Evolutionary conservation across 2,888 invertebrate species (phyloP), one percentile per base, ranked within the genome.

Genomic region (Sericinus montela): DNA sequence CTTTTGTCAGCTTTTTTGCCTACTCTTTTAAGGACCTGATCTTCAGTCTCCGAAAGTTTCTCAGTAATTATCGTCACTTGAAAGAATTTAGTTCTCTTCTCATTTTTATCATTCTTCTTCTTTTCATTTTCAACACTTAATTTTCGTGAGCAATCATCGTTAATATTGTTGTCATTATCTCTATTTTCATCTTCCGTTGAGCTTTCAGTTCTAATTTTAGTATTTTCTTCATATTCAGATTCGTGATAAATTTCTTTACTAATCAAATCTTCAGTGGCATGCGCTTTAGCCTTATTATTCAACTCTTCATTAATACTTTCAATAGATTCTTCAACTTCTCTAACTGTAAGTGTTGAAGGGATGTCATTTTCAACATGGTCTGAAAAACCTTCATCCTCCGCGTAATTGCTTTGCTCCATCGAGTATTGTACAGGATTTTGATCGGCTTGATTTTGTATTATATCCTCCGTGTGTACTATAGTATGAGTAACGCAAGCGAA

Each of bases 31-130:
- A 43, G n/a, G 45, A 39, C 16, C 9, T 34, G 43, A 29, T 72
- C 74, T 40, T 80, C 80, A n/a, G 55, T 61, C 53, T 82, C 81
- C 0, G 77, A 75, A 3, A 80, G 43, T 50, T 77, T 75, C 60
- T 84, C 84, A 1, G 78, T 70, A n/a, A 76, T 71, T 10, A 82
- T 66, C 0, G 79, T 80, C 0, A 81, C 67, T 72, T 83, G 78
- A 30, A 76, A 74, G 38, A 63, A 64, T 42, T 68, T 60, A 3
- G 65, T 60, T 3, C 55, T 51, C 13, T 57, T 62, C 8, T 56
- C 66, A 42, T 61, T 52, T 16, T 65, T 60, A 32, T 62, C 43
- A 11, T 7, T 10, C 16, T 44, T 19, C 13, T 30, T 29, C 8
- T 40, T 45, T 16, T 53, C 48, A 7, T 46, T 44, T 43, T 45